Percentiles rank a stretch among this genome's conserved stretches.
Evolutionary conservation across 2,113 vertebrate genomes (phyloP).

Genomic region (Nannospalax galili): DNA sequence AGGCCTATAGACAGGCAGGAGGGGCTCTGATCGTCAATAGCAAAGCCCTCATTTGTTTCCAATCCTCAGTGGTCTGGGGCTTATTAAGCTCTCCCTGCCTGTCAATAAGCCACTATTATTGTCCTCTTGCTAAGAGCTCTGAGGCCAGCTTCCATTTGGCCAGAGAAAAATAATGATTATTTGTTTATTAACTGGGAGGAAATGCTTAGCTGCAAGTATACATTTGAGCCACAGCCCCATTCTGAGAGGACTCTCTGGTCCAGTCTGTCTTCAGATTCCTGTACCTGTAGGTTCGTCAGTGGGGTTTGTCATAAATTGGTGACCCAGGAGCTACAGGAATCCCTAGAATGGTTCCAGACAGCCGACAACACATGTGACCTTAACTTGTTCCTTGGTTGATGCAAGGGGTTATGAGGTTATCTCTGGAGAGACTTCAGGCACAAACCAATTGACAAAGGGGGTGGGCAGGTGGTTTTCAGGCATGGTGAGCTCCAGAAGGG

Average conservation of each 20-base stretch:
- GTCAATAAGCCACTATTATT: constrained; percentile 38
- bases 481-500: background rate
- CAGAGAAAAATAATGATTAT: constrained; percentile 64
- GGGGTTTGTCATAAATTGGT: background rate
- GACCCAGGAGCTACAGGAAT: background rate
- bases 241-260: background rate
- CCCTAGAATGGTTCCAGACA: background rate
- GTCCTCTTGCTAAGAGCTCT: constrained; percentile 11
- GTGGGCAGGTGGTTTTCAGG: background rate
- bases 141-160: constrained; percentile 55
- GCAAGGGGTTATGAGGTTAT: too few species aligned
- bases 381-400: background rate
- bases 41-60: background rate
- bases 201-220: background rate
- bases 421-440: background rate
- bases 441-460: background rate
- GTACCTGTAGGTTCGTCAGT: rapidly evolving
- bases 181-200: constrained; percentile 57
- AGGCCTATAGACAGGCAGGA: background rate
- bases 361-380: background rate
- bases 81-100: background rate
- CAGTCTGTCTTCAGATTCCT: background rate
- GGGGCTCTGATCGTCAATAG: background rate
- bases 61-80: constrained; percentile 3
- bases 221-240: background rate